Base-by-base conservation (phyloP, 2,888 invertebrate genomes). In the Microchrysa polita region DNA sequence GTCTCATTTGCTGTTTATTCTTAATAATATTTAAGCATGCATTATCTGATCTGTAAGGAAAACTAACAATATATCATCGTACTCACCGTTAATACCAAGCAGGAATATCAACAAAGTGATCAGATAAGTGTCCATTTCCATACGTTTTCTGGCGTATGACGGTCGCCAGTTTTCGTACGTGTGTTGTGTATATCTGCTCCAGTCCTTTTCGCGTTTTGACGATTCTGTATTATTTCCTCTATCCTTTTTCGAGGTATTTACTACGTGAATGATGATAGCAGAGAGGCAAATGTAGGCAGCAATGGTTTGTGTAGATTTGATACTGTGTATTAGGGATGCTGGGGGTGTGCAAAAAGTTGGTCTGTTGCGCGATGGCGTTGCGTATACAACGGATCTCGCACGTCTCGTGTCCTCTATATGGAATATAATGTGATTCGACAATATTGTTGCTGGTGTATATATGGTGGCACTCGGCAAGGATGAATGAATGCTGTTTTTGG, bases 101-200 rank as follows among this genome's bases (percentile, higher is more conserved):
- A 77, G 74, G 73, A 77, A 75, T 69, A 77, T 73, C 71, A 77
- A 73, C 61, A 77, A 76, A 73, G 69, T 73, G 73, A 76, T 67
- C 74, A 75, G 73, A 73, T 76, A 74, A 74, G 76, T 75, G 73
- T 74, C 77, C 77, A 77, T 77, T 73, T 75, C 77, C 76, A 76
- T 55, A 71, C 72, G 65, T 61, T 76, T 65, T 73, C 76, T 73
- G 71, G 73, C 69, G 73, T 71, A 71, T 67, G 57, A 20, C 23
- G 67, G 60, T 74, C 73, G 75, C 71, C 76, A 73, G 73, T 34
- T 73, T 73, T 52, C 52, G n/a, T n/a, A n/a, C 48, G 14, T 34
- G 27, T 34, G n/a, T 34, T 44, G 22, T 5, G 10, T 69, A 34
- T 69, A 23, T 59, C 27, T 59, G 22, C 23, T 4, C 57, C 53